Conservation (phyloP, 1,140 invertebrate species). For the Phenacoccus solenopsis region DNA sequence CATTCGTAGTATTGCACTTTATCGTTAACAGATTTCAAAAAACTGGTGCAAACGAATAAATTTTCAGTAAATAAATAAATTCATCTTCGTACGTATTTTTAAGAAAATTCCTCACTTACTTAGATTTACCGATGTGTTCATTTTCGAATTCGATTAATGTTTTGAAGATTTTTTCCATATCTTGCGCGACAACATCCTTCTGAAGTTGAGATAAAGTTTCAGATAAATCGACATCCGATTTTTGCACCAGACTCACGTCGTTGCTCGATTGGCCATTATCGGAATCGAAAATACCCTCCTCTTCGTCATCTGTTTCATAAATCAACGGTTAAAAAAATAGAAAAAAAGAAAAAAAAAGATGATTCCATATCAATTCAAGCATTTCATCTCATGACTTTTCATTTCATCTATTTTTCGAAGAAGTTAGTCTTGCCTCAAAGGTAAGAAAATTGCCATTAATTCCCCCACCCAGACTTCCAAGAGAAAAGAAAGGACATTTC, state of each 20-base stretch:
- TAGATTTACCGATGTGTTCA: neutral
- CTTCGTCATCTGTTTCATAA: neutral
- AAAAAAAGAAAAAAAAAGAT: neutral
- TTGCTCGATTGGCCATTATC: no score
- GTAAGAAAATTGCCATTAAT: no score
- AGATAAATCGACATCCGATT: no score
- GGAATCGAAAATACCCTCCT: neutral
- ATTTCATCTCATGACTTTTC: no score
- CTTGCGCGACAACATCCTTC: neutral
- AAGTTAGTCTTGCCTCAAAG: no score
- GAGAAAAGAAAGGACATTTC: no score
- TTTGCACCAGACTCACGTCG: no score
- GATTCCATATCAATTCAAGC: neutral
- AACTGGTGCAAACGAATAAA: neutral
- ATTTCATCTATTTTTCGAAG: no score
- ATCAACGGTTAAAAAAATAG: no score
- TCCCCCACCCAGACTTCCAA: no score
- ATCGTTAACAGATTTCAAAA: neutral
- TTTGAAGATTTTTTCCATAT: neutral
- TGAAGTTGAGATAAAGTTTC: neutral
- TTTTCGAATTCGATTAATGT: neutral
- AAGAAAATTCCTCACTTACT: neutral
- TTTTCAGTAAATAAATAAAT: neutral
- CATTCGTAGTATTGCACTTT: constrained; percentile 6
- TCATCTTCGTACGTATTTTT: no score